A percentile compares a stretch with the other conserved stretches of the same genome.
phyloP scores from a whole-genome alignment of 1,140 invertebrate genomes.

The Nephotettix cincticeps region DNA sequence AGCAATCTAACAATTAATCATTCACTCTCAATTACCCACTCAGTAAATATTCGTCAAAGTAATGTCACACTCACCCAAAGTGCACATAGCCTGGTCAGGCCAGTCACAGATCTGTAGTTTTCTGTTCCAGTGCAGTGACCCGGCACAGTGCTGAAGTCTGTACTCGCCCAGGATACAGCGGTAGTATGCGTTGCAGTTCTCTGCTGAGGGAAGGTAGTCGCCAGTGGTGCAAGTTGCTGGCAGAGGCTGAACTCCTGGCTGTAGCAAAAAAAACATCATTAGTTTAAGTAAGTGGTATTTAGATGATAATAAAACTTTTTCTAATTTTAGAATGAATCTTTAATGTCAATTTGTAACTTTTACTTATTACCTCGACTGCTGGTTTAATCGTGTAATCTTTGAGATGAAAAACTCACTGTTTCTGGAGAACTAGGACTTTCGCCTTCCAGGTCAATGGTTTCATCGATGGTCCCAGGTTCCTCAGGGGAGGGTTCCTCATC shows the following conservation, averaged over 20 bases:
- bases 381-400: too few species aligned
- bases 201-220: constrained; percentile 62
- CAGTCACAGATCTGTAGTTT: constrained; percentile 70
- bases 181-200: constrained; percentile 73
- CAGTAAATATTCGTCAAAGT: constrained; percentile 5
- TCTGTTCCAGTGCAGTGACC: constrained; percentile 78
- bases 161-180: constrained; percentile 69
- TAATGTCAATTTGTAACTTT: too few species aligned
- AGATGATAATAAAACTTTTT: too few species aligned
- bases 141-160: constrained; percentile 67
- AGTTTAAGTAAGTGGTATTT: too few species aligned
- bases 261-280: neutral
- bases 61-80: constrained; percentile 36
- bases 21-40: too few species aligned
- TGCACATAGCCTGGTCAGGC: constrained; percentile 69
- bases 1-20: too few species aligned
- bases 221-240: constrained; percentile 57
- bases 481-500: constrained; percentile 41
- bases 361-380: too few species aligned
- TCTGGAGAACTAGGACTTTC: too few species aligned
- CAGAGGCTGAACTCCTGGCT: constrained; percentile 34
- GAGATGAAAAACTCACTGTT: too few species aligned
- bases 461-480: constrained; percentile 35
- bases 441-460: too few species aligned
- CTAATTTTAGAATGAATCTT: too few species aligned